Evolutionary conservation across 2,888 invertebrate genomes (phyloP).

Genomic region (Apamea sordens): DNA sequence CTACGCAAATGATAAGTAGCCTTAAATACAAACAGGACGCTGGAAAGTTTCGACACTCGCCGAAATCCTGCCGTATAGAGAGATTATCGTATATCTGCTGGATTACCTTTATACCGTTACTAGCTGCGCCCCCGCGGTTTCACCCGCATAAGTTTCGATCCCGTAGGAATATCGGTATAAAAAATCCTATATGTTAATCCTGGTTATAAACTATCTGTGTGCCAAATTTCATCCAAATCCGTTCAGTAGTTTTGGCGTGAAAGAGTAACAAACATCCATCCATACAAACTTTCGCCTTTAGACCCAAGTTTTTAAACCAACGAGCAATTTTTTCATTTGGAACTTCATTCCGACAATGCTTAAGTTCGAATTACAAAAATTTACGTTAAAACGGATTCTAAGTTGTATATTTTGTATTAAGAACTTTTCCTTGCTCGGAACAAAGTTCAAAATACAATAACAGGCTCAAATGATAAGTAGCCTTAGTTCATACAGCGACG

Average conservation of each 20-base stretch:
- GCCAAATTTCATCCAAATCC: too few species aligned
- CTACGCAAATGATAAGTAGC: slow-evolving; percentile 62
- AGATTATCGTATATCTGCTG: slow-evolving; percentile 51
- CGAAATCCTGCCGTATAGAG: slow-evolving; percentile 50
- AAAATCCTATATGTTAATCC: too few species aligned
- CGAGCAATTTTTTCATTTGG: neutral
- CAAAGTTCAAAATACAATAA: neutral
- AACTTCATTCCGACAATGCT: neutral
- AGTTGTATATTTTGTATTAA: too few species aligned
- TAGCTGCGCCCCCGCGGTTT: too few species aligned
- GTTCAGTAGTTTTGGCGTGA: too few species aligned
- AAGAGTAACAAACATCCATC: too few species aligned
- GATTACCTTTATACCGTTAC: slow-evolving; percentile 30
- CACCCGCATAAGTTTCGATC: too few species aligned
- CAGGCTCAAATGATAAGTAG: slow-evolving; percentile 58
- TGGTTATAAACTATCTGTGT: too few species aligned
- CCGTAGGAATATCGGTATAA: too few species aligned
- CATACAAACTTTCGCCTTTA: neutral
- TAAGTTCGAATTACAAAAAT: neutral
- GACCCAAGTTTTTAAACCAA: too few species aligned
- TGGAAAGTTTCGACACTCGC: slow-evolving; percentile 62
- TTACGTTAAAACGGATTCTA: neutral
- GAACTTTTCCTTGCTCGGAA: neutral
- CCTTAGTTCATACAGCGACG: slow-evolving; percentile 49
- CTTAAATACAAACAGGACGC: slow-evolving; percentile 54